Conservation (phyloP, 2,113 vertebrate species). For the Xenopus laevis region DNA sequence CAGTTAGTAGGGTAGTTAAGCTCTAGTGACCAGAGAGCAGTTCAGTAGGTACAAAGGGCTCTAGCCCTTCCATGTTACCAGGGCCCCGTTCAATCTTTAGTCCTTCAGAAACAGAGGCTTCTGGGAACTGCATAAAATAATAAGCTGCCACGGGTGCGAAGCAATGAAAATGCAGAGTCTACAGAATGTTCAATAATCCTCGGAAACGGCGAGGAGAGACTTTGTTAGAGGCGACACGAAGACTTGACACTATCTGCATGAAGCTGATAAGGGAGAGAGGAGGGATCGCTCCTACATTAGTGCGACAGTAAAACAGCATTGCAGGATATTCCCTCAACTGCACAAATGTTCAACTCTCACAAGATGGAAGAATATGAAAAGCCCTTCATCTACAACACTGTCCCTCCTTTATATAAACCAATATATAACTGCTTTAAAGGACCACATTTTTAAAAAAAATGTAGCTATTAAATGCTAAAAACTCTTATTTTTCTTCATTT, state of each 20-base stretch:
- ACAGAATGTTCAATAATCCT: slow-evolving; percentile 28
- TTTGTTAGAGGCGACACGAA: slow-evolving; percentile 17
- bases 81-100: neutral
- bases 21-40: no score
- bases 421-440: no score
- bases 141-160: slow-evolving; percentile 20
- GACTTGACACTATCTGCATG: slow-evolving; percentile 26
- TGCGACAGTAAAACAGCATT: slow-evolving; percentile 11
- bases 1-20: no score
- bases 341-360: slow-evolving; percentile 13
- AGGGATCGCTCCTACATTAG: slow-evolving; percentile 16
- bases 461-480: no score
- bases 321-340: slow-evolving; percentile 20
- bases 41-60: no score
- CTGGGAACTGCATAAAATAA: slow-evolving; percentile 19
- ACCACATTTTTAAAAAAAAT: no score
- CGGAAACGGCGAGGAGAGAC: slow-evolving; percentile 16
- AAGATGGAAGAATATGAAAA: slow-evolving; percentile 7
- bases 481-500: no score
- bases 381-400: neutral
- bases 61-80: no score
- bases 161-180: slow-evolving; percentile 8
- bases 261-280: slow-evolving; percentile 27
- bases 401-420: no score
- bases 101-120: neutral